Evolutionary conservation across 2,888 invertebrate genomes (phyloP).

Genomic region (Microchrysa polita): DNA sequence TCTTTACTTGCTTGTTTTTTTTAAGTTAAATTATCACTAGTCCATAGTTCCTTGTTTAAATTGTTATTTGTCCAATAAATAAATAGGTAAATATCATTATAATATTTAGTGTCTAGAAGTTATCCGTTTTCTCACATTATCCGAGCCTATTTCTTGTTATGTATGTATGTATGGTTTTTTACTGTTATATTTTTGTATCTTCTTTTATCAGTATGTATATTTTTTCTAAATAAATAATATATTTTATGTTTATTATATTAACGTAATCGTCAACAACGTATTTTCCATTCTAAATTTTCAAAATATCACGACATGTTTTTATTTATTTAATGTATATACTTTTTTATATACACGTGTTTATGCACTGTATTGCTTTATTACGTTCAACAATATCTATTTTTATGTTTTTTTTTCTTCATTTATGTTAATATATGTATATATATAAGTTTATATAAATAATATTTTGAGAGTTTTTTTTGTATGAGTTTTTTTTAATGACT

Average conservation of each 20-base stretch:
- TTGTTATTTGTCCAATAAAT: conserved; percentile 50
- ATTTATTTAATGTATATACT: conserved; percentile 49
- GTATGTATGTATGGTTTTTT: conserved; percentile 35
- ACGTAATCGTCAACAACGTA: conserved; percentile 46
- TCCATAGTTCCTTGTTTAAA: conserved; percentile 22
- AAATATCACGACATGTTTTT: conserved; percentile 47
- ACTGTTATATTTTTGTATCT: conserved; percentile 10
- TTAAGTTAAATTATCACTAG: conserved; percentile 37
- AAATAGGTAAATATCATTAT: conserved; percentile 44
- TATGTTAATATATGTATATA: conserved; percentile 48
- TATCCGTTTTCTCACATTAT: conserved; percentile 3
- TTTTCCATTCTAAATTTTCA: conserved; percentile 46
- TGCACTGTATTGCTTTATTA: conserved; percentile 46
- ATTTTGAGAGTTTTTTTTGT: conserved; percentile 46
- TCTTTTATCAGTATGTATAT: conserved; percentile 33
- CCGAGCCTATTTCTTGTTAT: conserved; percentile 28
- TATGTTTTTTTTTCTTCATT: conserved; percentile 37
- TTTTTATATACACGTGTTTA: conserved; percentile 48
- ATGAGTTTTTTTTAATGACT: conserved; percentile 44
- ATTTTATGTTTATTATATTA: conserved; percentile 37
- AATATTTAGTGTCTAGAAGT: conserved; percentile 41
- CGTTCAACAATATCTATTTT: conserved; percentile 48
- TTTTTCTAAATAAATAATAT: conserved; percentile 47
- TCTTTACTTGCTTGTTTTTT: conserved; percentile 28
- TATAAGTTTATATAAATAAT: conserved; percentile 51